Conservation (phyloP, 2,888 invertebrate species). For the Drosophila buzzatii region DNA sequence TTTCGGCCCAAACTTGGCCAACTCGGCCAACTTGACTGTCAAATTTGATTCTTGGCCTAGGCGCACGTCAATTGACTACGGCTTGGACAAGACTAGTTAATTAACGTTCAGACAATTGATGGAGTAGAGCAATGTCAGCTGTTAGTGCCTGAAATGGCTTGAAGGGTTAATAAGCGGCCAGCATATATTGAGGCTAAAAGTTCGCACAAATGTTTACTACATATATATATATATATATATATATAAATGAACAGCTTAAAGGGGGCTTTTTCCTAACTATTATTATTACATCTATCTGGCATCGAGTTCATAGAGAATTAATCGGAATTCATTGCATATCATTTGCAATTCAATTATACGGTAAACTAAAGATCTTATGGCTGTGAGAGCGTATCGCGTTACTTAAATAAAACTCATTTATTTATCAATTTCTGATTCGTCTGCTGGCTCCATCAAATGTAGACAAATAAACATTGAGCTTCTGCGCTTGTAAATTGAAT, state of each 20-base stretch:
- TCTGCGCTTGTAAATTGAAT: background rate
- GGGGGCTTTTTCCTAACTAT: background rate
- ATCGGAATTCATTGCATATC: conserved; percentile 4
- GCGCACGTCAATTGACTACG: conserved; percentile 60
- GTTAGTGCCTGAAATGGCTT: conserved; percentile 25
- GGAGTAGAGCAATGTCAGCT: conserved; percentile 31
- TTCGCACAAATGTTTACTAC: background rate
- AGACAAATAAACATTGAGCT: conserved; percentile 2
- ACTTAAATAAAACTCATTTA: background rate
- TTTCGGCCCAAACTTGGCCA: conserved; percentile 27
- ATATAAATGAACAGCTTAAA: background rate
- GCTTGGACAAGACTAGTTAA: conserved; percentile 54
- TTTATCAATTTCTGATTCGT: background rate
- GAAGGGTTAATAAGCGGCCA: conserved; percentile 39
- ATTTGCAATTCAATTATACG: background rate
- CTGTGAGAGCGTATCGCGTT: background rate
- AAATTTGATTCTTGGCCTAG: conserved; percentile 48
- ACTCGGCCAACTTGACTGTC: conserved; percentile 42
- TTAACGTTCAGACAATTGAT: conserved; percentile 51
- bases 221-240: too few relatives aligned
- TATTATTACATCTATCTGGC: background rate
- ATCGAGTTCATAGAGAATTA: background rate
- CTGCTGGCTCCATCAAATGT: background rate
- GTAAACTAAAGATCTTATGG: background rate
- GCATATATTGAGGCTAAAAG: background rate